Percentiles rank a stretch among this genome's conserved stretches.
Conservation (phyloP, 2,888 invertebrate genomes). For the Phaonia tiefii region DNA sequence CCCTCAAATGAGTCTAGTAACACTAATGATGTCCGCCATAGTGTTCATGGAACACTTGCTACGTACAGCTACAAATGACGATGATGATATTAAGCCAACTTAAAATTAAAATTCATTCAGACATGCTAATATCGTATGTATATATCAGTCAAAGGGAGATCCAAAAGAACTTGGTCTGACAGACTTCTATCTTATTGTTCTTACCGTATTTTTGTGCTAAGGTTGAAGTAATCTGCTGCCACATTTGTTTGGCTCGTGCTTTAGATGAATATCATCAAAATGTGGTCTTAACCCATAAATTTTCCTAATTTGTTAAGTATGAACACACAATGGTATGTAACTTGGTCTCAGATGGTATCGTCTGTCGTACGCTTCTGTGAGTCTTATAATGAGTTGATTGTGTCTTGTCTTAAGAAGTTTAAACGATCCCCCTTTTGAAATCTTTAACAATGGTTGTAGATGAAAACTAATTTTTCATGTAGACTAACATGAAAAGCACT, state of each 20-base stretch:
- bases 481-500: neutral
- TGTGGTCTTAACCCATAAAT: slow-evolving; percentile 60
- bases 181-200: neutral
- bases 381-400: slow-evolving; percentile 54
- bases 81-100: slow-evolving; percentile 22
- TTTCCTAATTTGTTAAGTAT: slow-evolving; percentile 59
- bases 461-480: slow-evolving; percentile 12
- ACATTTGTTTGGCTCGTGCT: slow-evolving; percentile 25
- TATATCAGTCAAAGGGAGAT: slow-evolving; percentile 6
- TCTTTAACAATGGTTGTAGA: neutral
- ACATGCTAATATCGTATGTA: neutral
- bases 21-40: no score
- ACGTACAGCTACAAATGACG: slow-evolving; percentile 50
- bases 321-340: neutral
- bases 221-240: slow-evolving; percentile 53
- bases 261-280: slow-evolving; percentile 24
- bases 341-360: no score
- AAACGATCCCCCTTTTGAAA: neutral
- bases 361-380: slow-evolving; percentile 58
- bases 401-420: neutral
- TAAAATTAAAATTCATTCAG: slow-evolving; percentile 4
- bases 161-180: slow-evolving; percentile 9
- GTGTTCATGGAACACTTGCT: slow-evolving; percentile 61
- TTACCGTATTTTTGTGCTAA: slow-evolving; percentile 39
- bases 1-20: no score